These are phyloP conservation scores for Drosophila pachea DNA, from an alignment of 1,140 invertebrate genomes.

Conservation along the genomic window DNA sequence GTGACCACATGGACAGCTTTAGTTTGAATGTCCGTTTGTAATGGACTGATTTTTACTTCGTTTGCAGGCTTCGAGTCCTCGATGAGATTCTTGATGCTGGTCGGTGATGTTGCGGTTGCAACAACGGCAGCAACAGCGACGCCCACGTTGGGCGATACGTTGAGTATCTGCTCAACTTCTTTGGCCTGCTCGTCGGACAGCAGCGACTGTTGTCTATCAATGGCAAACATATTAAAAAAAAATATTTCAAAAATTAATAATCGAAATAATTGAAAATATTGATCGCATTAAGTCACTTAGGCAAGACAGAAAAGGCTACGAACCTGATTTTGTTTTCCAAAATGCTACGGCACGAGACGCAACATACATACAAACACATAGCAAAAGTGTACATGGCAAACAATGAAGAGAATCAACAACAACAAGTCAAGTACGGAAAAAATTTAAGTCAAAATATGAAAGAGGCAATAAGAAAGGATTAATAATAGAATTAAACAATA, in stretches of 20 bases:
- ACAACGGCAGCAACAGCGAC: constrained; percentile 74
- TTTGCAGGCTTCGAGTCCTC: constrained; percentile 45
- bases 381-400: constrained; percentile 43
- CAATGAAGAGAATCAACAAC: constrained; percentile 49
- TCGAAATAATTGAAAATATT: not conserved
- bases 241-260: not conserved
- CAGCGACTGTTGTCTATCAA: constrained; percentile 85
- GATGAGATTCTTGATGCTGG: constrained; percentile 73
- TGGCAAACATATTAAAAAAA: constrained; percentile 14
- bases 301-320: constrained; percentile 71
- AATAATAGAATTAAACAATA: constrained; percentile 29
- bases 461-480: constrained; percentile 10
- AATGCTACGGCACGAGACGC: constrained; percentile 81
- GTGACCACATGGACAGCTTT: constrained; percentile 46
- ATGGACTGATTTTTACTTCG: constrained; percentile 22
- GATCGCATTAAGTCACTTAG: not conserved
- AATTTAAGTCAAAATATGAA: constrained; percentile 41
- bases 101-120: constrained; percentile 73
- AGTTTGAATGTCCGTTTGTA: constrained; percentile 54
- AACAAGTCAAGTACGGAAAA: constrained; percentile 55
- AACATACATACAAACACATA: constrained; percentile 29
- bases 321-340: constrained; percentile 89
- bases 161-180: constrained; percentile 88
- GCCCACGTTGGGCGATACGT: constrained; percentile 79
- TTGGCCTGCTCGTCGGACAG: constrained; percentile 92